Evolutionary conservation across 2,113 vertebrate genomes (phyloP).

Genomic region (Sisor rabdophorus): DNA sequence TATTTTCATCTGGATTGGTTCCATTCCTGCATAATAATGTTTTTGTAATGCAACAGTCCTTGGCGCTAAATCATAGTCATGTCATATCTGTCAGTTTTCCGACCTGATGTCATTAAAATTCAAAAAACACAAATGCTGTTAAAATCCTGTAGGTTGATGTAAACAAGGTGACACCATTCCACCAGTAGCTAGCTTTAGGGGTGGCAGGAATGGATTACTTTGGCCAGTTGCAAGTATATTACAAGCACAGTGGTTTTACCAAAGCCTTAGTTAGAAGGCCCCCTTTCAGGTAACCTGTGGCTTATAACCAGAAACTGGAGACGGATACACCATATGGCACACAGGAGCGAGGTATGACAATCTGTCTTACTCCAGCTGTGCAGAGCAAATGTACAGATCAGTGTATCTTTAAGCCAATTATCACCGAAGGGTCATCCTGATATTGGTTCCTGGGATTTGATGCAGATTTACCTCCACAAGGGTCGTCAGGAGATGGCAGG

Average conservation of each 20-base stretch:
- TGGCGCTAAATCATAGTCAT: background rate
- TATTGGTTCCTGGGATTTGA: background rate
- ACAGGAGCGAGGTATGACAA: background rate
- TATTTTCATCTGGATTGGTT: background rate
- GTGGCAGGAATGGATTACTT: background rate
- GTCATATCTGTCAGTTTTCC: background rate
- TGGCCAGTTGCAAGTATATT: background rate
- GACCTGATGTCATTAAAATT: background rate
- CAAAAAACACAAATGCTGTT: background rate
- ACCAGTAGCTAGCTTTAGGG: background rate
- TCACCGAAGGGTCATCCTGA: background rate
- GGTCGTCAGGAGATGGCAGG: background rate
- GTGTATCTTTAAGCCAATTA: background rate
- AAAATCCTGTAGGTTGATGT: background rate
- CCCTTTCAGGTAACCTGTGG: background rate
- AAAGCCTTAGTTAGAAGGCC: background rate
- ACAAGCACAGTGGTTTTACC: background rate
- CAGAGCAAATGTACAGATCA: background rate
- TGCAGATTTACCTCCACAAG: background rate
- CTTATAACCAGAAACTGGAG: background rate
- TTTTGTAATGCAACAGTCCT: background rate
- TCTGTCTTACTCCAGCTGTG: background rate
- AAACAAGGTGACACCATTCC: background rate
- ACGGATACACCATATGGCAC: background rate
- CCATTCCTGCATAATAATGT: background rate